Evolutionary conservation across 2,113 vertebrate genomes (phyloP).

Genomic region (Formicarius rufipectus): DNA sequence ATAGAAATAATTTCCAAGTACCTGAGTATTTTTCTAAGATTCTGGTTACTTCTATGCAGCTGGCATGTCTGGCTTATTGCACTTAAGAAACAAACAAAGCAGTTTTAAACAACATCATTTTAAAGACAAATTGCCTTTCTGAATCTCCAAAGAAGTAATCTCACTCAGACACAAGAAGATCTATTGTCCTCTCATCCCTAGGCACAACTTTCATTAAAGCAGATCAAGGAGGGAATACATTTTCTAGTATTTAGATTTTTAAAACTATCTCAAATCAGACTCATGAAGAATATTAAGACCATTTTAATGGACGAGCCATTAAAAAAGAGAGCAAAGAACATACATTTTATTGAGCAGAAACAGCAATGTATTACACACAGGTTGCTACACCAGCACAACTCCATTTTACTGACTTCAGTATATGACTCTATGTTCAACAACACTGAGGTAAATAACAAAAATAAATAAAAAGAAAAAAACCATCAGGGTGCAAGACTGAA

Average conservation of each 20-base stretch:
- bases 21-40: background rate
- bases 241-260: slow-evolving; percentile 7
- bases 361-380: fast-evolving
- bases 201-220: slow-evolving; percentile 13
- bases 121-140: slow-evolving; percentile 42
- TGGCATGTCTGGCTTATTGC: background rate
- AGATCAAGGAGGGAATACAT: background rate
- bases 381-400: background rate
- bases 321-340: background rate
- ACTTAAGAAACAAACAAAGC: slow-evolving; percentile 29
- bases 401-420: background rate
- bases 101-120: slow-evolving; percentile 13
- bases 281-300: background rate
- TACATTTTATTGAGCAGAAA: background rate
- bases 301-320: background rate
- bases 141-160: slow-evolving; percentile 26
- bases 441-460: background rate
- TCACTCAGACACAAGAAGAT: slow-evolving; percentile 5
- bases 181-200: slow-evolving; percentile 25
- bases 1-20: background rate
- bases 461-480: background rate
- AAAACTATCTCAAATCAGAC: background rate
- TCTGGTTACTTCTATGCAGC: background rate
- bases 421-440: background rate
- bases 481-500: background rate